Percentiles rank a stretch among this genome's conserved stretches.
phyloP scores from a whole-genome alignment of 2,113 vertebrate genomes.

The Thermophis baileyi region DNA sequence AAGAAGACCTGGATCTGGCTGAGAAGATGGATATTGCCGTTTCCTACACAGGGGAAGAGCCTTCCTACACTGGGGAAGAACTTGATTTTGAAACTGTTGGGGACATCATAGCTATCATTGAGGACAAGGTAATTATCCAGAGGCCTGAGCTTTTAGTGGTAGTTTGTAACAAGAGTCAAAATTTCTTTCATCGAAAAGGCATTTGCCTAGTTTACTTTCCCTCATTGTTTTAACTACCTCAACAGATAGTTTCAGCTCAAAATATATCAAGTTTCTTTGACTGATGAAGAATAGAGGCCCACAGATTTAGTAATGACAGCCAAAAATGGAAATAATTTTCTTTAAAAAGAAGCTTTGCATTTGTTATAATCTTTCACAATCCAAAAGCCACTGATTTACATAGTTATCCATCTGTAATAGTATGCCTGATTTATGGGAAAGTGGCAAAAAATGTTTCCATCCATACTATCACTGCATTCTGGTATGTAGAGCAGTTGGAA shows the following conservation, averaged over 20 bases:
- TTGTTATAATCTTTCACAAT: background rate
- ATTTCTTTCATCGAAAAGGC: background rate
- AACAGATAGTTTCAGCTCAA: background rate
- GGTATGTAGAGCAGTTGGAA: background rate
- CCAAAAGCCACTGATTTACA: background rate
- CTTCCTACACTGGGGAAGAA: constrained; percentile 90
- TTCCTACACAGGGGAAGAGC: constrained; percentile 89
- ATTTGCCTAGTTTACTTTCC: background rate
- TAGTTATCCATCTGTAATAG: too few relatives aligned
- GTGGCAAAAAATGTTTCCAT: background rate
- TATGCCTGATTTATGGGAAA: background rate
- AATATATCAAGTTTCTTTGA: background rate
- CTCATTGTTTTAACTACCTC: background rate
- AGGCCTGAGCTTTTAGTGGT: background rate
- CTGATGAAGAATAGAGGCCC: constrained; percentile 11
- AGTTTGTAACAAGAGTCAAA: background rate
- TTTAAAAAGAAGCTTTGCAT: background rate
- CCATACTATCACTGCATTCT: background rate
- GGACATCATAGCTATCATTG: constrained; percentile 97
- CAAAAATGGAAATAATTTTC: background rate
- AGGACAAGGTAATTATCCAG: constrained; percentile 85
- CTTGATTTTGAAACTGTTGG: constrained; percentile 93
- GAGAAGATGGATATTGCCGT: constrained; percentile 92
- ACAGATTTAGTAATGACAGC: background rate
- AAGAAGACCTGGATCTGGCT: constrained; percentile 84